Percentiles rank a stretch among this genome's conserved stretches.
Evolutionary conservation across 2,888 invertebrate species (phyloP).

Genomic region (Melinaea menophilus): DNA sequence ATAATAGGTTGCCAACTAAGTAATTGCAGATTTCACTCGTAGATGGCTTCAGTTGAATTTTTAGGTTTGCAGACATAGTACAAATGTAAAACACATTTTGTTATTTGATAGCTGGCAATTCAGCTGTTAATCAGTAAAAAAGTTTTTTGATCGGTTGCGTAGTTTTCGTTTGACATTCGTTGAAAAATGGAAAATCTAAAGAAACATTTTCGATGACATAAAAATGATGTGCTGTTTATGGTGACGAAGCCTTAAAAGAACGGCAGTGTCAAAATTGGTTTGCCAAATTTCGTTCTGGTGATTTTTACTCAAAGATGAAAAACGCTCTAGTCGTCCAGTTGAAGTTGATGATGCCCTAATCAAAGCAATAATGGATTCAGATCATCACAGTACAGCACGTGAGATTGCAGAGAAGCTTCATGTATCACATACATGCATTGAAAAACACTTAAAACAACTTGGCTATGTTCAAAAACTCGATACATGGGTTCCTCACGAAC

Average conservation of each 20-base stretch:
- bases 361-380: not conserved
- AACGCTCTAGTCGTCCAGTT: not conserved
- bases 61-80: not conserved
- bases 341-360: not conserved
- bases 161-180: not conserved
- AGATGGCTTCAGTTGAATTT: not conserved
- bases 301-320: not conserved
- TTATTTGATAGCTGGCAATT: too few species aligned
- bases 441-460: too few species aligned
- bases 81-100: too few species aligned
- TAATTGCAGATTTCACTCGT: not conserved
- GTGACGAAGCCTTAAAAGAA: too few species aligned
- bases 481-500: too few species aligned
- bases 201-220: not conserved
- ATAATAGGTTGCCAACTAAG: not conserved
- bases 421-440: too few species aligned
- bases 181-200: not conserved
- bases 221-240: slow-evolving; percentile 1
- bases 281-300: too few species aligned
- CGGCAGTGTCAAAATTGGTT: too few species aligned
- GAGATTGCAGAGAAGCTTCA: too few species aligned
- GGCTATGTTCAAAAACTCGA: too few species aligned
- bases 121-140: too few species aligned
- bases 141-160: too few species aligned
- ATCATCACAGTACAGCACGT: not conserved